Percentiles rank a stretch among this genome's conserved stretches.
These are phyloP conservation scores for Bradypus variegatus DNA, from an alignment of 2,797 vertebrate genomes.

Conservation along the genomic window DNA sequence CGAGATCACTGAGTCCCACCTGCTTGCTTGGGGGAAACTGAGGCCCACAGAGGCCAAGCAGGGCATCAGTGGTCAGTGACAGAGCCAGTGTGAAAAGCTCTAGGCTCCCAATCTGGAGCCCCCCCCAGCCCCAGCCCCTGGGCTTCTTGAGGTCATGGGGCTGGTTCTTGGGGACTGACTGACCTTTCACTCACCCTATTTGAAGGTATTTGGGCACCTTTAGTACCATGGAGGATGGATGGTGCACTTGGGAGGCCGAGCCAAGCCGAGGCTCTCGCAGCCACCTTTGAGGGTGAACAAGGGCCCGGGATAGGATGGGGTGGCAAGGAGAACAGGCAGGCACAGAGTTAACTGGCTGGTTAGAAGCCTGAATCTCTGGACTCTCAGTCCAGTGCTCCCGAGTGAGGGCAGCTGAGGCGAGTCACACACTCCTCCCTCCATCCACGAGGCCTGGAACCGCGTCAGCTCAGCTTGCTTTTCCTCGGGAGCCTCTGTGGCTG, in stretches of 20 bases:
- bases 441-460: not conserved
- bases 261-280: too few species aligned
- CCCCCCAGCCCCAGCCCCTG: not conserved
- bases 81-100: too few species aligned
- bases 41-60: not conserved
- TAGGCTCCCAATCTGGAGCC: not conserved
- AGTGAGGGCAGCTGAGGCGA: not conserved
- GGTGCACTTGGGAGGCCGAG: not conserved
- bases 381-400: not conserved
- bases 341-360: not conserved
- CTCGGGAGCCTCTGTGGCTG: not conserved
- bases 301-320: not conserved
- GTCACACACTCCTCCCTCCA: fast-evolving
- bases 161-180: not conserved
- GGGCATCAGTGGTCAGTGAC: not conserved
- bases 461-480: not conserved
- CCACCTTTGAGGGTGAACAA: not conserved
- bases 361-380: not conserved
- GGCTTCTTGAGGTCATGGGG: too few species aligned
- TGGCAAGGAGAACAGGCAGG: not conserved
- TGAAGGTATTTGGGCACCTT: not conserved
- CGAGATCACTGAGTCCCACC: not conserved
- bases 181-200: not conserved
- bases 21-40: not conserved
- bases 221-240: not conserved